A percentile compares a stretch with the other conserved stretches of the same genome.
These are phyloP conservation scores for Acropora tenuis DNA, from an alignment of 64 coral and sea anemone genomes.

Conservation along the genomic window DNA sequence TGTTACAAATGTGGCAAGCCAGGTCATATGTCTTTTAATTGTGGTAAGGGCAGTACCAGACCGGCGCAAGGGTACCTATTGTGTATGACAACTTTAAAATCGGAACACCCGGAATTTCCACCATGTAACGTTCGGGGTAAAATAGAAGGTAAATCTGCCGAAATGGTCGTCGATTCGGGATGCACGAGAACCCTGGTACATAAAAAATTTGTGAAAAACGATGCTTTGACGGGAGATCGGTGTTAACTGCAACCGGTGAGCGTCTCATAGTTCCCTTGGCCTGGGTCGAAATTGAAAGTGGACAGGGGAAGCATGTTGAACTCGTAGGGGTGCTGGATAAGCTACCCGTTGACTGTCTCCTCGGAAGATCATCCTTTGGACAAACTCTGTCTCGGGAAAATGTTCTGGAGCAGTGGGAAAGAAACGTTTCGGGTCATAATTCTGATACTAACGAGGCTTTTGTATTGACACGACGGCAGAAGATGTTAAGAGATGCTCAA, in stretches of 20 bases:
- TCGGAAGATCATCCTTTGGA: conserved; percentile 18
- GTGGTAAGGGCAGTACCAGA: neutral
- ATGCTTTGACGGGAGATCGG: neutral
- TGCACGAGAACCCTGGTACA: conserved; percentile 4
- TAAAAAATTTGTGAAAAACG: neutral
- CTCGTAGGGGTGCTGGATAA: conserved; percentile 10
- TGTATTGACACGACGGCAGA: neutral
- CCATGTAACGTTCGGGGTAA: neutral
- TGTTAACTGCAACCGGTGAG: conserved; percentile 7
- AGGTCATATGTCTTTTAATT: conserved; percentile 19
- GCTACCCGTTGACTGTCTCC: conserved; percentile 21
- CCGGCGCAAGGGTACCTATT: neutral
- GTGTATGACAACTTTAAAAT: neutral
- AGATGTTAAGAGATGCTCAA: conserved; percentile 21
- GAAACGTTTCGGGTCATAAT: neutral
- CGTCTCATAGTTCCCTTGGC: conserved; percentile 2
- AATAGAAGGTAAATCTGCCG: neutral
- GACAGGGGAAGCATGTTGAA: conserved; percentile 9
- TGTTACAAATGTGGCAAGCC: conserved; percentile 7
- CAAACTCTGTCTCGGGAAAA: neutral
- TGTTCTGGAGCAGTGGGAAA: conserved; percentile 33
- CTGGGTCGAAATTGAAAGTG: neutral
- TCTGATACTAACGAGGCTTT: neutral
- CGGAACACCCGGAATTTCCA: neutral
- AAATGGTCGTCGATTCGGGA: conserved; percentile 16